Conservation (phyloP, 1,140 invertebrate species). For the Wasmannia auropunctata region DNA sequence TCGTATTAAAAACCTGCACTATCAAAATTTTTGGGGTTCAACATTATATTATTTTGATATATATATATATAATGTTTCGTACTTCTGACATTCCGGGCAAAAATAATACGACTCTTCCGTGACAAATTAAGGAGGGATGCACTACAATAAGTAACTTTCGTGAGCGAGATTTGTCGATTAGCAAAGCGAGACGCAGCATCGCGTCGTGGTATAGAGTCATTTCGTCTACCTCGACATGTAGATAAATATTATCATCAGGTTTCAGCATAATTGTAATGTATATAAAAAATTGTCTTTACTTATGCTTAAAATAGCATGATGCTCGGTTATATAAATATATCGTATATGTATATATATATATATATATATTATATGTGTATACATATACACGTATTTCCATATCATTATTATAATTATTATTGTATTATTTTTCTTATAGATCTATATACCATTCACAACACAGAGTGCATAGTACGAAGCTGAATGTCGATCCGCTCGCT, state of each 20-base stretch:
- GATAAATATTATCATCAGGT: slow-evolving; percentile 81
- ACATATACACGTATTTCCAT: slow-evolving; percentile 77
- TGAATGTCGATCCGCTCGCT: slow-evolving; percentile 75
- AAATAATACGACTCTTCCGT: slow-evolving; percentile 63
- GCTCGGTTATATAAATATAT: slow-evolving; percentile 83
- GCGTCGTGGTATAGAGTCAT: slow-evolving; percentile 17
- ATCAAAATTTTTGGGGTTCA: slow-evolving; percentile 14
- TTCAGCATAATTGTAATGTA: slow-evolving; percentile 80
- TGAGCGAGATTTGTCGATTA: slow-evolving; percentile 59
- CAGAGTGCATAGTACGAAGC: slow-evolving; percentile 86
- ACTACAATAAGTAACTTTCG: slow-evolving; percentile 63
- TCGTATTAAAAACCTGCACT: not conserved
- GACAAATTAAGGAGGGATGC: slow-evolving; percentile 61
- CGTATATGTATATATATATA: slow-evolving; percentile 82
- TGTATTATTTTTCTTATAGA: slow-evolving; percentile 70
- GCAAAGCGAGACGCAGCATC: slow-evolving; percentile 47
- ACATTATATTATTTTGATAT: not conserved
- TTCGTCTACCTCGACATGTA: slow-evolving; percentile 71
- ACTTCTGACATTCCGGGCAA: not conserved
- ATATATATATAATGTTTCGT: not conserved
- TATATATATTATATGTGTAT: slow-evolving; percentile 72
- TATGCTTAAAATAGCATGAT: slow-evolving; percentile 85
- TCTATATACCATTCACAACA: slow-evolving; percentile 84
- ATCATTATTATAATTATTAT: slow-evolving; percentile 76
- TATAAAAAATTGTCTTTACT: slow-evolving; percentile 85